These are phyloP conservation scores for Drosophila affinis DNA, from an alignment of 2,888 invertebrate genomes.

Conservation along the genomic window DNA sequence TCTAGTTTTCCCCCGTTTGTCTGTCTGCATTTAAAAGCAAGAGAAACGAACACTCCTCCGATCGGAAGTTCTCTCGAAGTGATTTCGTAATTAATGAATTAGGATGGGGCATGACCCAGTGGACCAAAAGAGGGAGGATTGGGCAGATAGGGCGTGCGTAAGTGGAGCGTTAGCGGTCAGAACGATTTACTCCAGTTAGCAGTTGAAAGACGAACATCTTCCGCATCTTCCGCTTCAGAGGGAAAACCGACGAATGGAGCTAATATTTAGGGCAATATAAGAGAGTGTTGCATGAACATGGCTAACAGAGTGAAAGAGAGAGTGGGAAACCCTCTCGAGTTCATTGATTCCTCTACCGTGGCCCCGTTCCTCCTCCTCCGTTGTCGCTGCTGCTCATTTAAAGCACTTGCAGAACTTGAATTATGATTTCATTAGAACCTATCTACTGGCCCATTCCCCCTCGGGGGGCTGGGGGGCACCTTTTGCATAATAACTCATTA, in stretches of 20 bases:
- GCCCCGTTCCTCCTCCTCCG: not conserved
- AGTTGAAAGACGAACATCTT: not conserved
- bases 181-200: slow-evolving; percentile 9
- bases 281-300: slow-evolving; percentile 20
- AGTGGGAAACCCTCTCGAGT: not conserved
- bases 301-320: slow-evolving; percentile 1
- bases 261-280: not conserved
- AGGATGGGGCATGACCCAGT: slow-evolving; percentile 43
- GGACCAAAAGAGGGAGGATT: no score
- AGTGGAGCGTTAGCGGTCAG: slow-evolving; percentile 65
- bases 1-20: not conserved
- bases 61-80: slow-evolving; percentile 71
- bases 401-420: slow-evolving; percentile 36
- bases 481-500: slow-evolving; percentile 36
- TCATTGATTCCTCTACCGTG: slow-evolving; percentile 17
- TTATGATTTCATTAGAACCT: slow-evolving; percentile 43
- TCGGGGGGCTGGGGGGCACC: slow-evolving; percentile 14
- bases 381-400: slow-evolving; percentile 8
- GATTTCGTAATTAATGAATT: slow-evolving; percentile 75
- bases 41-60: slow-evolving; percentile 20
- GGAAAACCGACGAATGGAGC: not conserved
- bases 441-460: slow-evolving; percentile 7
- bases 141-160: slow-evolving; percentile 9
- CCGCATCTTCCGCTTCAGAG: not conserved
- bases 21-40: slow-evolving; percentile 29